Evolutionary conservation across 2,113 vertebrate genomes (phyloP), one percentile per base, ranked within the genome.

Genomic region (Nibea albiflora): DNA sequence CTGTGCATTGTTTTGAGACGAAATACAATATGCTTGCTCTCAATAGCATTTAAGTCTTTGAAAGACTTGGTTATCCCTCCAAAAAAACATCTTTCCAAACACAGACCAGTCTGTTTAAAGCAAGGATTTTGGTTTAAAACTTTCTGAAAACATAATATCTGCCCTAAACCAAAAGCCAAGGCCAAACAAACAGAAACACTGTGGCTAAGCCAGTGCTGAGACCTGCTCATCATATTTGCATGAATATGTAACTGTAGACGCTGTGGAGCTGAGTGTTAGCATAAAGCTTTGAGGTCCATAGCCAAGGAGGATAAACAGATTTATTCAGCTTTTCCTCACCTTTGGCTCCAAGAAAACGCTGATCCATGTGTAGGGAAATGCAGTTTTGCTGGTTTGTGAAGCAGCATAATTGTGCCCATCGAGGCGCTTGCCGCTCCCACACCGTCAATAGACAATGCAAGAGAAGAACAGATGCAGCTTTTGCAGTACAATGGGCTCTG

Each of bases 401-500:
- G 76, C 81, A 78, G 85, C 74, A 84, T 91, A 90, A 92, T 91
- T 91, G 85, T 85, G 74, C 78, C 80, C 31, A 22, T 79, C 31
- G 68, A 90, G 87, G 73, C 58, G 53, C 66, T 67, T 86, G 74
- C 85, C 28, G 83, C 81, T 87, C 86, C 88, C 81, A 86, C 87
- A 78, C 78, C 68, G 28, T 90, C 84, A 80, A 84, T 65, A 87
- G 83, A 90, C 85, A 90, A 92, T 87, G 63, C 73, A 76, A 85
- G 69, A 73, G 73, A 64, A 73, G 73, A 88, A 83, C 87, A 92
- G 89, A 93, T 90, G 86, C 79, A 85, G 89, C 87, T 78, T 81
- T 64, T 78, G 73, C 81, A 82, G 63, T 35, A 94, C 92, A 94
- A 93, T 88, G 73, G 87, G 73, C 80, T 84, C 83, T 92, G 90